Conservation (phyloP, 2,113 vertebrate species). For the Xiphias gladius region DNA sequence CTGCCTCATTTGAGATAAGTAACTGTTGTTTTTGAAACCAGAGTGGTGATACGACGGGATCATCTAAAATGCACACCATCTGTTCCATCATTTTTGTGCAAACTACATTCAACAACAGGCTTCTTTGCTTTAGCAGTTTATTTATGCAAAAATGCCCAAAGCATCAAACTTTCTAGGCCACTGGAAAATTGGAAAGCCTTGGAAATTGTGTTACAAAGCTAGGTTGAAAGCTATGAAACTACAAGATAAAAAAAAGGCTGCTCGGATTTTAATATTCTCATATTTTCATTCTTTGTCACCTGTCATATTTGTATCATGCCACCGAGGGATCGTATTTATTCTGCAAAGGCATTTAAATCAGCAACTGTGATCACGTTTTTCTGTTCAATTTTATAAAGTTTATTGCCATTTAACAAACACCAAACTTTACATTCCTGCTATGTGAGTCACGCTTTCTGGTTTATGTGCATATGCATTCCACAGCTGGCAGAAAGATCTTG, state of each 20-base stretch:
- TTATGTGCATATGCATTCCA: constrained; percentile 10
- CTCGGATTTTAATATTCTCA: not conserved
- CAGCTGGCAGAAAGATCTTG: constrained; percentile 47
- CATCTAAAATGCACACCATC: constrained; percentile 54
- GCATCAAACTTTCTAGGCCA: constrained; percentile 62
- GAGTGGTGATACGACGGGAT: not conserved
- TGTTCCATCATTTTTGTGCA: constrained; percentile 42
- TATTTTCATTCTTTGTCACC: not conserved
- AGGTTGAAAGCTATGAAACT: not conserved
- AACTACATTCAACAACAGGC: constrained; percentile 32
- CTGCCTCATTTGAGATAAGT: not conserved
- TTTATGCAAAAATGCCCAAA: constrained; percentile 58
- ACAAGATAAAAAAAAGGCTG: not conserved
- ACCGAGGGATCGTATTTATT: not conserved
- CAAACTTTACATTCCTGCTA: constrained; percentile 3
- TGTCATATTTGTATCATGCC: not conserved
- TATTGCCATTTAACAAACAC: not conserved
- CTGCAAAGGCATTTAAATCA: too few relatives aligned
- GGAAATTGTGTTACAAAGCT: constrained; percentile 33
- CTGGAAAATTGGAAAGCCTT: constrained; percentile 59
- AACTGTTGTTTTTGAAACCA: constrained; percentile 43
- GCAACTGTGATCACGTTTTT: not conserved
- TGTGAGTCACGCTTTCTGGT: not conserved
- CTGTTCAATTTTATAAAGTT: not conserved
- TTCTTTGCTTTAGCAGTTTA: constrained; percentile 44